A percentile compares a stretch with the other conserved stretches of the same genome.
Evolutionary conservation across 2,888 invertebrate species (phyloP).

Genomic region (Harmothoe impar): DNA sequence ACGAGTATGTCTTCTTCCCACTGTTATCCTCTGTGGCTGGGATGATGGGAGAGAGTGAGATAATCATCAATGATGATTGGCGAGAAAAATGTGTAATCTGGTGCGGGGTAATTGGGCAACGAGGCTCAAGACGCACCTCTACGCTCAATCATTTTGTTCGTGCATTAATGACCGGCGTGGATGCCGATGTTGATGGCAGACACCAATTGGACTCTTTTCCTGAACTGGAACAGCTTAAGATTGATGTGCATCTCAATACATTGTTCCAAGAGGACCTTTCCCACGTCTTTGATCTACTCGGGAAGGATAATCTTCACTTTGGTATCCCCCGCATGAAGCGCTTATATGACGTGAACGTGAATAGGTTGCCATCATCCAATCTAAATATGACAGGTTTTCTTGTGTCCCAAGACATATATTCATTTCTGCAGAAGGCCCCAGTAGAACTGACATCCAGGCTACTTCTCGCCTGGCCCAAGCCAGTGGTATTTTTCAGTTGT

Average conservation of each 20-base stretch:
- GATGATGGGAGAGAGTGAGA: conserved; percentile 56
- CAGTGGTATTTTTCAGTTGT: conserved; percentile 49
- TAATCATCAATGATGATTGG: conserved; percentile 67
- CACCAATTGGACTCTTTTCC: conserved; percentile 43
- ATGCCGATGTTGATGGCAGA: conserved; percentile 20
- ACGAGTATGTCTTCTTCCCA: too few relatives aligned
- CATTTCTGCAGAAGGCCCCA: conserved; percentile 50
- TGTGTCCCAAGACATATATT: conserved; percentile 44
- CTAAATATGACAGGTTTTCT: conserved; percentile 64
- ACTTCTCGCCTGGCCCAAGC: conserved; percentile 64
- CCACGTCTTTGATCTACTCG: conserved; percentile 58
- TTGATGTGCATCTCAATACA: too few relatives aligned
- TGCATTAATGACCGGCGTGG: conserved; percentile 3
- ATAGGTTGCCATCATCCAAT: conserved; percentile 6
- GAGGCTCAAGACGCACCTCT: too few relatives aligned
- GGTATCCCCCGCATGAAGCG: conserved; percentile 58
- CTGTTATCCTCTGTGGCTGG: conserved; percentile 65
- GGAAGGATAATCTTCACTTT: conserved; percentile 53
- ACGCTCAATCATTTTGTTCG: conserved; percentile 61
- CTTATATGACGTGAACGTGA: conserved; percentile 57
- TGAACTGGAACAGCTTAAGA: conserved; percentile 51
- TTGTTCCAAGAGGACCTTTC: too few relatives aligned
- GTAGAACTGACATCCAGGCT: too few relatives aligned
- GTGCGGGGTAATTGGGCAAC: conserved; percentile 65
- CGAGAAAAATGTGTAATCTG: too few relatives aligned